phyloP scores from a whole-genome alignment of 2,888 invertebrate species.

The Ochropacha duplaris region DNA sequence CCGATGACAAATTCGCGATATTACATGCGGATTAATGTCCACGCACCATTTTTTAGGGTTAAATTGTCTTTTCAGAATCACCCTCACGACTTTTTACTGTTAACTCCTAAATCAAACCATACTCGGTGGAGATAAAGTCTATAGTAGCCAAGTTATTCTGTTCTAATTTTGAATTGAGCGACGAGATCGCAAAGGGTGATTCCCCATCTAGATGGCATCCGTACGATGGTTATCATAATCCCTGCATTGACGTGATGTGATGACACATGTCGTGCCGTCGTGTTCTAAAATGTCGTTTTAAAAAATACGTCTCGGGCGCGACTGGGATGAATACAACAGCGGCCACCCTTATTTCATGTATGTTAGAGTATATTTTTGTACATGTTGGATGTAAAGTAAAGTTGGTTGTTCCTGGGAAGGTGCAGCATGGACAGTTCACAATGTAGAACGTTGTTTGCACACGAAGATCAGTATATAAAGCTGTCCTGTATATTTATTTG shows the following conservation, averaged over 20 bases:
- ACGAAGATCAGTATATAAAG: constrained; percentile 58
- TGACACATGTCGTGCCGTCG: constrained; percentile 81
- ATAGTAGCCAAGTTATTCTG: constrained; percentile 35
- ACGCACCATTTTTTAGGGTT: constrained; percentile 80
- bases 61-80: constrained; percentile 79
- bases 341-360: constrained; percentile 35
- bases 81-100: constrained; percentile 45
- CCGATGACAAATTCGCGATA: constrained; percentile 82
- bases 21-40: constrained; percentile 83
- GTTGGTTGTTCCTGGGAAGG: constrained; percentile 63
- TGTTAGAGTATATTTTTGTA: constrained; percentile 37
- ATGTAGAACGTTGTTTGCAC: constrained; percentile 66
- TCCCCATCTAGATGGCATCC: constrained; percentile 78
- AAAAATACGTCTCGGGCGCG: constrained; percentile 47
- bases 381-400: constrained; percentile 17
- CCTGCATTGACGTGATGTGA: constrained; percentile 82
- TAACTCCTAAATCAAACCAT: constrained; percentile 28
- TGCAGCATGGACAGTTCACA: constrained; percentile 65
- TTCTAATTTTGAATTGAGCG: constrained; percentile 45
- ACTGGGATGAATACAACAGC: constrained; percentile 22
- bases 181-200: constrained; percentile 79
- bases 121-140: constrained; percentile 24
- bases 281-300: constrained; percentile 75
- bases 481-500: constrained; percentile 58
- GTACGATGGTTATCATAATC: constrained; percentile 83